phyloP scores from a whole-genome alignment of 2,797 vertebrate species.

The Eulemur albifrons region DNA sequence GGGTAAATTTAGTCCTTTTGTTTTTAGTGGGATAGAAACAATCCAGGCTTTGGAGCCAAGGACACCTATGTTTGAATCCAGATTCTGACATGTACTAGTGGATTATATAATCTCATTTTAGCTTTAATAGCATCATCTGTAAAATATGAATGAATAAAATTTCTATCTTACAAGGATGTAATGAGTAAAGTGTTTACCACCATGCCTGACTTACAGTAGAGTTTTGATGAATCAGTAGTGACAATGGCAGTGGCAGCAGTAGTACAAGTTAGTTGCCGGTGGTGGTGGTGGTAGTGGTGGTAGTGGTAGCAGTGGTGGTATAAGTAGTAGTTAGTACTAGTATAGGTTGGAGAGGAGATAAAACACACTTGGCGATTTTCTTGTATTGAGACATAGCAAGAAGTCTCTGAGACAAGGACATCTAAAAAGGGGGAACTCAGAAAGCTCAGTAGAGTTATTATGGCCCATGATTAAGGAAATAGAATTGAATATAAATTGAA shows the following conservation, averaged over 20 bases:
- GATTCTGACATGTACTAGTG: neutral
- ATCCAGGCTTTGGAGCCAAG: neutral
- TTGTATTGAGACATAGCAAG: neutral
- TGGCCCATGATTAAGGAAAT: neutral
- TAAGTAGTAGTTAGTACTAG: neutral
- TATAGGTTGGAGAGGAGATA: neutral
- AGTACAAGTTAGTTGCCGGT: neutral
- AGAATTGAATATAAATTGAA: neutral
- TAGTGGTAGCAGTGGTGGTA: no score
- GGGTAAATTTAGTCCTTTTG: neutral
- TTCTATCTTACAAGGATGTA: neutral
- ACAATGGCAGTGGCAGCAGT: neutral
- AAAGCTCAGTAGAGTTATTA: neutral
- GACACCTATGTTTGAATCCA: neutral
- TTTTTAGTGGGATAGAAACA: constrained; percentile 9
- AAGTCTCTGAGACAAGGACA: neutral
- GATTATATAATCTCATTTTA: neutral
- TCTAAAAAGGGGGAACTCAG: neutral
- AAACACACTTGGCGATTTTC: neutral
- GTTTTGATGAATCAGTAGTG: neutral
- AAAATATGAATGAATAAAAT: neutral
- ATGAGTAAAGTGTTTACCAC: neutral
- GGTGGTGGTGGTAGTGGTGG: neutral
- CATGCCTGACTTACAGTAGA: neutral
- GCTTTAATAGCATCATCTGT: neutral